These are phyloP conservation scores for Ovis canadensis DNA, from an alignment of 2,113 vertebrate species.

Conservation along the genomic window DNA sequence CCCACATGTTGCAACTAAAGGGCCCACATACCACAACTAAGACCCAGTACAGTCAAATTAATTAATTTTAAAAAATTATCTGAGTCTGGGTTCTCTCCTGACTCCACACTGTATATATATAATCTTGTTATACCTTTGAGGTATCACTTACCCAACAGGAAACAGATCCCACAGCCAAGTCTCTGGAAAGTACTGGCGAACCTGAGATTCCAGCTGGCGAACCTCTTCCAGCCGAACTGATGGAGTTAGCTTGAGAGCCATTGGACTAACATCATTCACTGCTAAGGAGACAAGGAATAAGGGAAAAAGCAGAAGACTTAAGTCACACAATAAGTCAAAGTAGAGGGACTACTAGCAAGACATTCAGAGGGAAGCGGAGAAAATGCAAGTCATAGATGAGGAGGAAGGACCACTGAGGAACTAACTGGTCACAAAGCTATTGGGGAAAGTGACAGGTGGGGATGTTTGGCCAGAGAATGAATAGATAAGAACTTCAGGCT, in stretches of 20 bases:
- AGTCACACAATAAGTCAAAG: not conserved
- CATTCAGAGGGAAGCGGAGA: not conserved
- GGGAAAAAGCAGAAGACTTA: not conserved
- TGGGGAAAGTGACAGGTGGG: not conserved
- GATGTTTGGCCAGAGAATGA: not conserved
- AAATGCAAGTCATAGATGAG: not conserved
- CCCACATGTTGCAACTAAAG: not conserved
- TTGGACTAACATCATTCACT: fast-evolving
- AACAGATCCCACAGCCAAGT: constrained; percentile 89
- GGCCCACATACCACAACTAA: not conserved
- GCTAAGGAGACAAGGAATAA: not conserved
- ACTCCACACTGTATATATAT: not conserved
- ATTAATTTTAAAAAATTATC: not conserved
- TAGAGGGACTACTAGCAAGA: not conserved
- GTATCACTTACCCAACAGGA: constrained; percentile 83
- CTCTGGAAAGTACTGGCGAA: constrained; percentile 81
- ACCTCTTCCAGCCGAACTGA: not conserved
- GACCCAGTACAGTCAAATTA: not conserved
- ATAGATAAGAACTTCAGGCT: not conserved
- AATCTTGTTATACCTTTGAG: not conserved
- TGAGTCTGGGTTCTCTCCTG: not conserved
- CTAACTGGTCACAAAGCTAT: not conserved
- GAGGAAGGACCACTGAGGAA: not conserved
- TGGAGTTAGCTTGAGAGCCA: fast-evolving
- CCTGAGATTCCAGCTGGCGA: constrained; percentile 28